Percentiles rank a stretch among this genome's conserved stretches.
Conservation (phyloP, 2,888 invertebrate species). For the Nephrotoma appendiculata region DNA sequence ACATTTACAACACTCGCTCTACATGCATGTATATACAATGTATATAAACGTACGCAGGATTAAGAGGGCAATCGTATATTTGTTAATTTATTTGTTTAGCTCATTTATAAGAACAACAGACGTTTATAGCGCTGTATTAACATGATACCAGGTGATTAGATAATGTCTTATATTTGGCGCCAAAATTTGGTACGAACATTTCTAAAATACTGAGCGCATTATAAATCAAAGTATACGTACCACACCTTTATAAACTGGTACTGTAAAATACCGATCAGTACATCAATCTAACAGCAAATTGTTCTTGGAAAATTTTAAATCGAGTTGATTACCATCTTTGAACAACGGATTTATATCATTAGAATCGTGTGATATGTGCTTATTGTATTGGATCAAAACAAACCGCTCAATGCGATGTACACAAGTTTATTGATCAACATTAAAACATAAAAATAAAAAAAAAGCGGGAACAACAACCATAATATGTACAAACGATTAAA, state of each 20-base stretch:
- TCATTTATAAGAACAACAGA: background rate
- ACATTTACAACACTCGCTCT: background rate
- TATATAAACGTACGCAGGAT: background rate
- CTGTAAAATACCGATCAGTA: background rate
- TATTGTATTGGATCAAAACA: background rate
- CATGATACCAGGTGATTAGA: background rate
- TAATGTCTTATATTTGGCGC: background rate
- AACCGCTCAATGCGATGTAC: background rate
- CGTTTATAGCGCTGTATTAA: background rate
- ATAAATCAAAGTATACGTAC: background rate
- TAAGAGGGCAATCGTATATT: background rate
- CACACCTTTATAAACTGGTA: background rate
- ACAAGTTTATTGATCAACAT: background rate
- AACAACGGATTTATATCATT: background rate
- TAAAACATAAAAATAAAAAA: background rate
- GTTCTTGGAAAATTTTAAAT: background rate
- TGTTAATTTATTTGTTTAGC: background rate
- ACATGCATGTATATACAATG: background rate
- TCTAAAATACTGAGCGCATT: background rate
- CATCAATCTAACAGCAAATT: background rate
- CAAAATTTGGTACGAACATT: background rate
- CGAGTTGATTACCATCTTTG: background rate
- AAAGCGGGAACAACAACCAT: background rate
- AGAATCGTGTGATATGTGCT: background rate
- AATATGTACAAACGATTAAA: background rate